Evolutionary conservation across 2,888 invertebrate genomes (phyloP).

Genomic region (Unio pictorum): DNA sequence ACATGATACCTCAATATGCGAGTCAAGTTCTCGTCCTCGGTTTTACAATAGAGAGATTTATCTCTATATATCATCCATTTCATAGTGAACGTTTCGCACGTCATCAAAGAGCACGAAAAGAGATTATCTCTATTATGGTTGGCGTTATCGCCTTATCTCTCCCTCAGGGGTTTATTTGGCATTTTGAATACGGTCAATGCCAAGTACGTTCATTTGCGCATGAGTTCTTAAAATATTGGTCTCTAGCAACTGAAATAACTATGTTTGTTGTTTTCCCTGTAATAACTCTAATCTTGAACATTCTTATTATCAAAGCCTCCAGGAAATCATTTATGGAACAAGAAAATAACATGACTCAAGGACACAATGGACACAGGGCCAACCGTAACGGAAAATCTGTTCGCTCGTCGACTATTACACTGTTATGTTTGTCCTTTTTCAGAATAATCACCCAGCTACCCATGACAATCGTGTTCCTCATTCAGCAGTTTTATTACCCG

Average conservation of each 20-base stretch:
- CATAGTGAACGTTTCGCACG: conserved; percentile 60
- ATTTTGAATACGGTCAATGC: conserved; percentile 30
- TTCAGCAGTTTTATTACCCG: conserved; percentile 45
- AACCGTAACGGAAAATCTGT: conserved; percentile 26
- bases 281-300: conserved; percentile 51
- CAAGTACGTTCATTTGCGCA: conserved; percentile 3
- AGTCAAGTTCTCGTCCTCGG: conserved; percentile 66
- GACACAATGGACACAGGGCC: conserved; percentile 4
- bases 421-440: conserved; percentile 63
- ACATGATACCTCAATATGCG: conserved; percentile 63
- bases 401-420: conserved; percentile 49
- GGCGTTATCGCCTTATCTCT: conserved; percentile 48
- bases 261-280: conserved; percentile 57
- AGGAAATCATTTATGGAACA: conserved; percentile 11
- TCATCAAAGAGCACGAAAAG: conserved; percentile 55
- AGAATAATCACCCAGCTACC: conserved; percentile 63
- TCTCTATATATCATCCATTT: conserved; percentile 64
- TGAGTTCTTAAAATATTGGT: conserved; percentile 53
- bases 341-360: conserved; percentile 2
- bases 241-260: conserved; percentile 53
- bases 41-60: conserved; percentile 66
- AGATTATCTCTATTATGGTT: conserved; percentile 50
- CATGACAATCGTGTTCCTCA: conserved; percentile 54
- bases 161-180: conserved; percentile 67
- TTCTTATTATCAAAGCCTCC: conserved; percentile 46